phyloP scores from a whole-genome alignment of 2,113 vertebrate species.

The Calonectris borealis region DNA sequence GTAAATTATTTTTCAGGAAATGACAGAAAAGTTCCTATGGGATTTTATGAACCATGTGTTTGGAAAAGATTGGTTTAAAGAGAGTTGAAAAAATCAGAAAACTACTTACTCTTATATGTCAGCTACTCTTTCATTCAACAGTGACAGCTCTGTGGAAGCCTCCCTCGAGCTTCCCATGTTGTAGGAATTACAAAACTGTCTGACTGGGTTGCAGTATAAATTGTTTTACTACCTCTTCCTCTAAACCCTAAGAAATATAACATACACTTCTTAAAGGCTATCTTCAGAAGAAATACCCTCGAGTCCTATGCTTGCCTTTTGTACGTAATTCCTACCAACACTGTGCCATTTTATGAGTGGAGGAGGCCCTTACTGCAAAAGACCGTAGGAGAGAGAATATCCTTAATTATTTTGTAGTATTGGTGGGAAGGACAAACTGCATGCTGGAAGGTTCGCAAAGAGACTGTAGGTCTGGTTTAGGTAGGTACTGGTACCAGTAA shows the following conservation, averaged over 20 bases:
- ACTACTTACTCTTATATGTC: slow-evolving; percentile 40
- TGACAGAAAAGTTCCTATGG: slow-evolving; percentile 38
- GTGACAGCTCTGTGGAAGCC: not conserved
- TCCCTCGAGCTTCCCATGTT: not conserved
- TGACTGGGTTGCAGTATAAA: not conserved
- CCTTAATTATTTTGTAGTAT: not conserved
- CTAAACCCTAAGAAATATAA: not conserved
- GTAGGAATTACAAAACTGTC: not conserved
- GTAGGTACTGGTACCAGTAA: not conserved
- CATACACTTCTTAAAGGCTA: not conserved
- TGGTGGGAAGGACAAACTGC: not conserved
- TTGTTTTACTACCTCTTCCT: not conserved
- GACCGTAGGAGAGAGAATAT: not conserved
- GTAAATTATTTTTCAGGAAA: slow-evolving; percentile 64
- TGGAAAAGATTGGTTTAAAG: slow-evolving; percentile 59
- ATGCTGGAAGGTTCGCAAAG: not conserved
- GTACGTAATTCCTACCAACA: not conserved
- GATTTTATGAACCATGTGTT: slow-evolving; percentile 54
- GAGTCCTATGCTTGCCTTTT: fast-evolving
- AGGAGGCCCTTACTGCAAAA: not conserved
- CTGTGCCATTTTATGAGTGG: not conserved
- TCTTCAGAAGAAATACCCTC: not conserved
- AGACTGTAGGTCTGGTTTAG: not conserved
- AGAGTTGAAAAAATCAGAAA: slow-evolving; percentile 50
- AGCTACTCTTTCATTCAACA: slow-evolving; percentile 47